phyloP scores from a whole-genome alignment of 1,140 invertebrate species.

The Ctenoplectra terminalis region DNA sequence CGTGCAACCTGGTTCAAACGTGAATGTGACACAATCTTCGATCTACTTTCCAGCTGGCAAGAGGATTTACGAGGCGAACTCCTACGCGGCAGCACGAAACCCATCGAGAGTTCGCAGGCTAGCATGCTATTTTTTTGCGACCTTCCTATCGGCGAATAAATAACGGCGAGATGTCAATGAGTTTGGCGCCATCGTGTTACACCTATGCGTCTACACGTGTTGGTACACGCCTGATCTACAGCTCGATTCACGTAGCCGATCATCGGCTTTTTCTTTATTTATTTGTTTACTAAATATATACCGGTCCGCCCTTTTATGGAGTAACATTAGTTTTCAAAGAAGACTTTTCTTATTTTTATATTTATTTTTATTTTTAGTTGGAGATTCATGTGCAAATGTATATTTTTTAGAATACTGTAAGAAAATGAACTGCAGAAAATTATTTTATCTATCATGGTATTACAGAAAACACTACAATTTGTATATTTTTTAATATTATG shows the following conservation, averaged over 20 bases:
- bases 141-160: slow-evolving; percentile 59
- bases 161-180: slow-evolving; percentile 64
- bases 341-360: no score
- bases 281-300: no score
- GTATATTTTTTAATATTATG: no score
- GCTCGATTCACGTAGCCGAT: neutral
- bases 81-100: slow-evolving; percentile 45
- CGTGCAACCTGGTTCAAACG: slow-evolving; percentile 32
- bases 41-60: slow-evolving; percentile 55
- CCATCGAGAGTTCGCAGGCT: slow-evolving; percentile 29
- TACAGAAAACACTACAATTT: no score
- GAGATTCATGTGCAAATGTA: no score
- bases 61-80: slow-evolving; percentile 63
- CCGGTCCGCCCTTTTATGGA: no score
- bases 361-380: neutral
- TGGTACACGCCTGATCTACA: slow-evolving; percentile 14
- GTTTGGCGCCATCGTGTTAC: slow-evolving; percentile 61
- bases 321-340: no score
- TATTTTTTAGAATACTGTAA: no score
- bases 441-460: no score
- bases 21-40: slow-evolving; percentile 62
- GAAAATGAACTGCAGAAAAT: no score
- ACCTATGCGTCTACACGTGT: slow-evolving; percentile 30
- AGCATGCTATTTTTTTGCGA: slow-evolving; percentile 37
- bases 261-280: neutral